Percentiles rank a stretch among this genome's conserved stretches.
Conservation (phyloP, 2,888 invertebrate species). For the Liposcelis brunnea region DNA sequence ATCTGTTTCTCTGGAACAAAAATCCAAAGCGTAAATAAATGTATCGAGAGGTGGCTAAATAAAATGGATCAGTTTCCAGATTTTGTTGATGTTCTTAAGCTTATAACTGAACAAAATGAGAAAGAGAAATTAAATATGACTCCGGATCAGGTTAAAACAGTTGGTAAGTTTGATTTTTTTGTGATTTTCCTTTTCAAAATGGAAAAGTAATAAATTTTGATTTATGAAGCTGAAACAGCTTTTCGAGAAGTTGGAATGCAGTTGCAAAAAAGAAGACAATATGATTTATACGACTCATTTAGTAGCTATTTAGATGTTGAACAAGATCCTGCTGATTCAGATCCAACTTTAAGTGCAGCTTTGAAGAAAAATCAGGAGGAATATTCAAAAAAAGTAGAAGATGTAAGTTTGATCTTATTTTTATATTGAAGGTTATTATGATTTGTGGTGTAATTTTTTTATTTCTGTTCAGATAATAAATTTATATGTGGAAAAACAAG, state of each 20-base stretch:
- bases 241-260: background rate
- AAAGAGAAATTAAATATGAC: slow-evolving; percentile 20
- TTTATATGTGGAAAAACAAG: background rate
- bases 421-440: too few species aligned
- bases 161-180: background rate
- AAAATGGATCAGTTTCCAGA: slow-evolving; percentile 28
- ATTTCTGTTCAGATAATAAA: background rate
- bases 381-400: background rate
- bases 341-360: background rate
- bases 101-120: slow-evolving; percentile 24
- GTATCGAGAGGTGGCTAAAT: slow-evolving; percentile 26
- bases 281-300: background rate
- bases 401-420: background rate
- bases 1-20: slow-evolving; percentile 29
- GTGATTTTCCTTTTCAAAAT: background rate
- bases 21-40: slow-evolving; percentile 30
- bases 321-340: background rate
- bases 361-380: background rate
- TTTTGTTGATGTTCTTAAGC: slow-evolving; percentile 25
- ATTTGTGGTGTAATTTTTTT: background rate
- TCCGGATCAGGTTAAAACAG: slow-evolving; percentile 13
- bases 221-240: background rate
- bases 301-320: background rate
- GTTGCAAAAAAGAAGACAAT: background rate
- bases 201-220: slow-evolving; percentile 3